Base-by-base conservation (phyloP, 2,113 vertebrate genomes). In the Tychaedon coryphoeus region DNA sequence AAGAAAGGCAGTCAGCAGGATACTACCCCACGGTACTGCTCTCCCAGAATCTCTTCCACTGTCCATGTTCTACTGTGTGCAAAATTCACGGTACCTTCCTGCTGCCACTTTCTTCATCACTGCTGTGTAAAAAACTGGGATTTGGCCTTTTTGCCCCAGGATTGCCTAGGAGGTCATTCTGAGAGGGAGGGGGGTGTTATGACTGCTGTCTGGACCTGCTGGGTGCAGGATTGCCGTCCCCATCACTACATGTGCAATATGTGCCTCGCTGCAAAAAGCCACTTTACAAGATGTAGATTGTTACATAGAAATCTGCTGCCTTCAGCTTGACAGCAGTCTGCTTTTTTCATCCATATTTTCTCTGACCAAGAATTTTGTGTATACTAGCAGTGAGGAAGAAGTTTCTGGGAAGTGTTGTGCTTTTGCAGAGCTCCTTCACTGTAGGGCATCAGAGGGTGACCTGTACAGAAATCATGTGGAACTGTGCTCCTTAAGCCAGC, bases 301-400 rank as follows among this genome's bases (percentile, higher is more conserved):
- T 48, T 47, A 38, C 0, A 0, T 15, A 19, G 43, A 89, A 17
- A 48, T 25, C 14, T 0, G 0, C 54, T 56, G 29, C 40, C 53
- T 80, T 42, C 53, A 19, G 0, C 16, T 60, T 64, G 54, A 45
- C 31, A 65, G 16, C n/a, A 65, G 1, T 40, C n/a, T 80, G 76
- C 34, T 56, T 12, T 36, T 65, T 28, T 79, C 38, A 34, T 33
- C 51, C 2, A 0, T 65, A 4, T 81, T 53, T 77, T 66, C 85
- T 75, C 60, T 58, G 28, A 86, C 22, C 9, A 54, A 60, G 50
- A 43, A 51, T 77, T 86, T 54, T 28, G 6, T 70, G 23, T 64
- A 9, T 42, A 12, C 14, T 54, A 43, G 22, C 47, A 72, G 2
- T 19, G 45, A 51, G 19, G 19, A 50, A 65, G 40, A 43, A 16